These are phyloP conservation scores for Hylaea fasciaria DNA, from an alignment of 2,888 invertebrate genomes.

Conservation along the genomic window DNA sequence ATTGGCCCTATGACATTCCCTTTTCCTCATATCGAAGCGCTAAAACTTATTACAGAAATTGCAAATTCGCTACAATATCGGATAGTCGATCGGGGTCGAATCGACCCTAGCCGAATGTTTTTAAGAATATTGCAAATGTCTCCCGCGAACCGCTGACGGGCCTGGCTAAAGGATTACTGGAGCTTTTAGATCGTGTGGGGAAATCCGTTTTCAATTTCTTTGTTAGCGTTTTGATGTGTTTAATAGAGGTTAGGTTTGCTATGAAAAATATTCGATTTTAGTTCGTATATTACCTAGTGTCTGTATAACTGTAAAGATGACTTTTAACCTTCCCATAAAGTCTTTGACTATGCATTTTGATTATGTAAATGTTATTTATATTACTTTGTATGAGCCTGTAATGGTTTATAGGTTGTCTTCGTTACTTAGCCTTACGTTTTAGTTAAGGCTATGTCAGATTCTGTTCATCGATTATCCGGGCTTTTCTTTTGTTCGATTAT, in stretches of 20 bases:
- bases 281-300: no score
- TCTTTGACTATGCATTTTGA: no score
- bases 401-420: no score
- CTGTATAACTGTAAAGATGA: no score
- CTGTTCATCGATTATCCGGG: no score
- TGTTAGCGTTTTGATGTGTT: constrained; percentile 30
- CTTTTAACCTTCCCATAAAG: no score
- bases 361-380: no score
- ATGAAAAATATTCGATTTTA: no score
- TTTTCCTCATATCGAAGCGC: constrained; percentile 20
- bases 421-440: no score
- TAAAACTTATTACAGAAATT: constrained; percentile 62
- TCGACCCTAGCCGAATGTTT: constrained; percentile 64
- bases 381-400: no score
- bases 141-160: constrained; percentile 64
- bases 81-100: constrained; percentile 52
- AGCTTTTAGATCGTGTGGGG: constrained; percentile 58
- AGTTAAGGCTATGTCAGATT: no score
- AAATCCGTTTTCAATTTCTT: constrained; percentile 50
- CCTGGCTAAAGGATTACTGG: constrained; percentile 69
- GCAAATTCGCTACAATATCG: constrained; percentile 62
- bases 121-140: constrained; percentile 78
- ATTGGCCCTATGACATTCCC: constrained; percentile 7
- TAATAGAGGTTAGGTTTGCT: background rate
- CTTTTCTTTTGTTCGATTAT: no score